Percentiles rank a stretch among this genome's conserved stretches.
Evolutionary conservation across 1,140 invertebrate genomes (phyloP).

Genomic region (Pseudoatta argentina): DNA sequence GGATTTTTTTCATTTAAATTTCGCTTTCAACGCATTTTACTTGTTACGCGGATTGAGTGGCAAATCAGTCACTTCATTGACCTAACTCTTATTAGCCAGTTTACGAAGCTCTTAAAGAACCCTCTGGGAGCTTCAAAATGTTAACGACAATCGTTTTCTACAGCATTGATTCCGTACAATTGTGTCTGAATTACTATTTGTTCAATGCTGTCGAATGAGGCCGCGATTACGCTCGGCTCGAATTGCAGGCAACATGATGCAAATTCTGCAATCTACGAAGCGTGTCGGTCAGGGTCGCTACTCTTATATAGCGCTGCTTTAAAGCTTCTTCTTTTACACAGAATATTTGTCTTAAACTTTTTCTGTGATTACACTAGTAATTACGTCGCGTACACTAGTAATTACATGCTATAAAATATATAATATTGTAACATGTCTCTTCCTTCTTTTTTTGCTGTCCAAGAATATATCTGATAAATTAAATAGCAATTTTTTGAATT

Average conservation of each 20-base stretch:
- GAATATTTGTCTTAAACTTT: not conserved
- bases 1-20: not conserved
- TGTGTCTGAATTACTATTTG: conserved; percentile 72
- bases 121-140: conserved; percentile 17
- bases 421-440: not conserved
- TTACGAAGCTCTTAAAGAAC: not conserved
- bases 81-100: not conserved
- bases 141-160: conserved; percentile 45
- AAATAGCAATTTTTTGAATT: not conserved
- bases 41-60: not conserved
- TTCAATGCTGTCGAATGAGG: conserved; percentile 55
- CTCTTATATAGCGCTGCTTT: not conserved
- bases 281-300: conserved; percentile 69
- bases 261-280: conserved; percentile 29
- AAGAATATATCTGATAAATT: not conserved
- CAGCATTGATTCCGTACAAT: conserved; percentile 67
- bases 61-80: not conserved
- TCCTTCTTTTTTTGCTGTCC: not conserved
- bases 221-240: conserved; percentile 18
- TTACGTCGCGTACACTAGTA: not conserved
- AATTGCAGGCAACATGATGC: conserved; percentile 32
- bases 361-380: not conserved
- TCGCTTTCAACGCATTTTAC: not conserved
- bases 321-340: not conserved
- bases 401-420: not conserved